A percentile compares a stretch with the other conserved stretches of the same genome.
Conservation (phyloP, 2,113 vertebrate genomes). For the Crotalus horridus region DNA sequence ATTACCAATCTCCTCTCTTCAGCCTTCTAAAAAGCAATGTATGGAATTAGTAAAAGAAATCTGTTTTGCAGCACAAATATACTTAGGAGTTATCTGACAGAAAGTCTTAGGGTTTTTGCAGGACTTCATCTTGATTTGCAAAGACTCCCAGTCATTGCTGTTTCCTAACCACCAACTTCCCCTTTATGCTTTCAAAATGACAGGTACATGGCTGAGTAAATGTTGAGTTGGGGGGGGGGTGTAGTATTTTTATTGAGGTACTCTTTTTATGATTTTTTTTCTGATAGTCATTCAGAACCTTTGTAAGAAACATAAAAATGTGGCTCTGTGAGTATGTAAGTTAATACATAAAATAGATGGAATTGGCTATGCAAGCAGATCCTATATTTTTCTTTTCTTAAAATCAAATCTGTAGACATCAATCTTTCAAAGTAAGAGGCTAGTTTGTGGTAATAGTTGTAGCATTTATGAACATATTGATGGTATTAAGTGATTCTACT, state of each 20-base stretch:
- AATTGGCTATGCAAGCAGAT: background rate
- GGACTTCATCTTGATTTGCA: background rate
- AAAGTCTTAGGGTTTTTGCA: background rate
- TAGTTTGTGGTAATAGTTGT: background rate
- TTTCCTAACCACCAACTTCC: background rate
- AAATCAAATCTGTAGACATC: background rate
- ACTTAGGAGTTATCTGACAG: background rate
- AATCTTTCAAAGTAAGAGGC: background rate
- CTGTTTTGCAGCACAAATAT: background rate
- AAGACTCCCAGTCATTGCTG: background rate
- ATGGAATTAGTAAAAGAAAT: background rate
- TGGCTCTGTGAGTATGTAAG: background rate
- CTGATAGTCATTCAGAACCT: background rate
- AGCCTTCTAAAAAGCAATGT: background rate
- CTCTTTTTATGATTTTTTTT: background rate
- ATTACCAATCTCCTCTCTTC: background rate
- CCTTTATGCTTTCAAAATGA: background rate
- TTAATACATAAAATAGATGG: background rate
- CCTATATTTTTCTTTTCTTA: background rate
- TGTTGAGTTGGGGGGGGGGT: background rate
- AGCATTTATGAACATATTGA: background rate
- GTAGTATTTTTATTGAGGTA: background rate
- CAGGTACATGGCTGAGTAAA: background rate
- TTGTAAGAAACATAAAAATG: background rate
- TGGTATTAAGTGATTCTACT: rapidly evolving